A percentile compares a stretch with the other conserved stretches of the same genome.
Conservation (phyloP, 2,888 invertebrate species). For the Coelopa pilipes region DNA sequence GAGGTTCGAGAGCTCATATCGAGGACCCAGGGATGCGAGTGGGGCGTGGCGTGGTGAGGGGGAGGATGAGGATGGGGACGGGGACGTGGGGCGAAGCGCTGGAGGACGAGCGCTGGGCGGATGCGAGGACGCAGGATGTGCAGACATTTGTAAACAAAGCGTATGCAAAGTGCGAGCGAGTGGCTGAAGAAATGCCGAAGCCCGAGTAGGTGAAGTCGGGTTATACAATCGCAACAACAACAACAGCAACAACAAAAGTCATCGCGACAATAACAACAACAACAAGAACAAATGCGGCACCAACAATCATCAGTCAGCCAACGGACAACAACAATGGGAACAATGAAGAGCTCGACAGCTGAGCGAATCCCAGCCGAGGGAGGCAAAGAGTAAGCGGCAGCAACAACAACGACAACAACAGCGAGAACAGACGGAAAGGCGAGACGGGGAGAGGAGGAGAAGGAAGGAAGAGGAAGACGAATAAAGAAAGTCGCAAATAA, state of each 20-base stretch:
- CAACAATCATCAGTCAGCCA: too few relatives aligned
- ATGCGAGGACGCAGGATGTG: constrained; percentile 1
- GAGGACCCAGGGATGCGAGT: neutral
- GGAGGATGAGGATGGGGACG: too few relatives aligned
- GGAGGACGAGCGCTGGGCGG: neutral
- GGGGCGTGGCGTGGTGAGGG: too few relatives aligned
- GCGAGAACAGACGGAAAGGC: too few relatives aligned
- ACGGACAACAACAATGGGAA: neutral
- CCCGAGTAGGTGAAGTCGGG: constrained; percentile 6
- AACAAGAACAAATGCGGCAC: too few relatives aligned
- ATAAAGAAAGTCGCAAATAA: constrained; percentile 1
- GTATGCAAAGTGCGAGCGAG: constrained; percentile 16
- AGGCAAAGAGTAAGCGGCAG: too few relatives aligned
- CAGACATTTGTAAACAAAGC: constrained; percentile 24
- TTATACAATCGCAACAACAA: neutral
- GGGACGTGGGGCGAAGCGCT: neutral
- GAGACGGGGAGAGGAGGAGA: too few relatives aligned
- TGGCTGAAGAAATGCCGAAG: constrained; percentile 15
- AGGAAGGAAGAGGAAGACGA: too few relatives aligned
- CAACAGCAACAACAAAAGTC: constrained; percentile 1
- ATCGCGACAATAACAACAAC: neutral
- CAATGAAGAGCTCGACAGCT: neutral
- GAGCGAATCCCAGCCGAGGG: too few relatives aligned
- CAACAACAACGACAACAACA: too few relatives aligned
- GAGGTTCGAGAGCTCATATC: constrained; percentile 1